Evolutionary conservation across 2,113 vertebrate genomes (phyloP), one percentile per base, ranked within the genome.

Genomic region (Nestor notabilis): DNA sequence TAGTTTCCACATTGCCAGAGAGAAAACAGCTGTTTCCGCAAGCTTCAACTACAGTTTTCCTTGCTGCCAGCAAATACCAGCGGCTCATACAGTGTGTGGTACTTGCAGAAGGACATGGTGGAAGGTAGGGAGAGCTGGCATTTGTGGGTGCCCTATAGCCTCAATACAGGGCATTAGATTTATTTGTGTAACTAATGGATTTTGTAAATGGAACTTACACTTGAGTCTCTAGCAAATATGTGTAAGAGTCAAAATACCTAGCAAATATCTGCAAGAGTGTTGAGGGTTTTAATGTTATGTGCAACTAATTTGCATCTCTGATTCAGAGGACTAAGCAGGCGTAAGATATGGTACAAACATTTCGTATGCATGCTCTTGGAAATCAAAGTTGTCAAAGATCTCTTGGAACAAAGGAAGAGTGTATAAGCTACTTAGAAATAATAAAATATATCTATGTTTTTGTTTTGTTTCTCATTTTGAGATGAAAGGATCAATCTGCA

Each of bases 11-110:
- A 17, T 92, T 95, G 72, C 83, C 89, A 56, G 89, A 29, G 94
- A 97, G 95, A 89, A 92, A 93, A 89, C 95, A 95, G 90, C 83
- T 95, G 95, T 81, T 75, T 96, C 35, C 49, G 33, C 2, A 18
- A 82, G 89, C 72, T 79, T 50, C 14, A 12, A 1, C 29, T 77
- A 10, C 55, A 61, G 18, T 10, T 89, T 93, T 82, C 49, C 55
- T 43, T 13, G 61, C 33, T 69, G 83, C 64, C 72, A 60, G 60
- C 10, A 1, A 28, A 14, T 4, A 16, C 29, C 2, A 8, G 31
- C 0, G 9, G n/a, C 21, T 55, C 6, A 16, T 9, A 0, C 9
- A 2, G 6, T 0, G 3, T 0, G 0, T 29, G 72, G 52, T 31
- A 17, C 4, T 3, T 52, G 46, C 37, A 24, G 33, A 35, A 69